Evolutionary conservation across 2,797 vertebrate genomes (phyloP), one percentile per base, ranked within the genome.

Genomic region (Syngnathus acus): DNA sequence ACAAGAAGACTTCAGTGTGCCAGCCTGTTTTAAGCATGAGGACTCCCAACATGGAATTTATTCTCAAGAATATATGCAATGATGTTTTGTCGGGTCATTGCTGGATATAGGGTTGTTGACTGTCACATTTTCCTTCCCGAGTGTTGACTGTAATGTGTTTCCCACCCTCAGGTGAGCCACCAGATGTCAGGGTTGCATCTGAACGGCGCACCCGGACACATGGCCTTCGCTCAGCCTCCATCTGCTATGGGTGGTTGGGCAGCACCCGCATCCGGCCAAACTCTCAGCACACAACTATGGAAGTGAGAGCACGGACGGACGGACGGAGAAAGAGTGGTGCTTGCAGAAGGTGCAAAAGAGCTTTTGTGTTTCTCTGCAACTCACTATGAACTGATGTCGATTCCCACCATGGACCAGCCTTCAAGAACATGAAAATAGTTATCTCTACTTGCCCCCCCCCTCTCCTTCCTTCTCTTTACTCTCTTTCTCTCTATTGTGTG

Each of bases 211-310:
- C 90, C 82, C 43, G 91, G 76, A 0, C 73, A 86, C 62, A 85
- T 93, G 87, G 90, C 91, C 66, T 95, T 94, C 32, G 89, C 92
- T 65, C 95, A 94, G 81, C 87, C 94, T 63, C 89, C 92, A 26
- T 89, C 81, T 81, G 92, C 93, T 57, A 90, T 93, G 6, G 92
- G 93, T 38, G 92, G 92, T 23, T 97, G 94, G 94, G 91, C 93
- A 5, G 89, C 90, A 62, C 77, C 84, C 68, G 86, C 93, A 32
- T 92, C 95, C 3, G 94, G 95, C 74, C 95, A 96, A 90, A 97
- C 95, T 82, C 92, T 98, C 73, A 97, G 95, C 90, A 96, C 95
- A 67, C 95, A 97, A 73, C 91, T 98, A 72, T 98, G 95, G 95
- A 98, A 98, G 87, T 97, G 89, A 67, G 60, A 64, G 38, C 19